Base-by-base conservation (phyloP, 2,113 vertebrate species). In the Climacteris rufus region DNA sequence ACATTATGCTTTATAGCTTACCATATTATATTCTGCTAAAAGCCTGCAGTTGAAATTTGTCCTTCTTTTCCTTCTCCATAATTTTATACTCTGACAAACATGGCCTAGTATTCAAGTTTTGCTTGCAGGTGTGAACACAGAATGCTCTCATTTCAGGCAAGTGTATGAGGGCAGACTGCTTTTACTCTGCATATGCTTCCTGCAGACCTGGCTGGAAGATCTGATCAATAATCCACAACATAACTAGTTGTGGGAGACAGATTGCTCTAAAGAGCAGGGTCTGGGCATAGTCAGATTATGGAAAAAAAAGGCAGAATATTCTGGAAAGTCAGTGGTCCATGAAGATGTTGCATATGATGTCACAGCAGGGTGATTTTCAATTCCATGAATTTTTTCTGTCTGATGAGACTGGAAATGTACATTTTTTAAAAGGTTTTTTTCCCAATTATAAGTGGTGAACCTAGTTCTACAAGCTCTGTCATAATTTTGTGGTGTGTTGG, bases 221-320 rank as follows among this genome's bases (percentile, higher is more conserved):
- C 5, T 81, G 13, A 49, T 37, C 24, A 63, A 24, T 11, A 63
- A 3, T 16, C 12, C 19, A 49, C 15, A 69, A 3, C 0, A 1
- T 59, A 72, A 77, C 49, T 49, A 28, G 3, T 3, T 74, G 15
- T 3, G 2, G 6, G 25, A 22, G 12, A 44, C 14, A 76, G 14
- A 21, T 17, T 20, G 0, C 4, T 63, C 42, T 80, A 19, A 87
- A 54, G 15, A n/a, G 8, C 35, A 44, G 9, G 15, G 33, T 28
- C 30, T 60, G 60, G n/a, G 7, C 7, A 9, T 35, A 65, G 25
- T 40, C 22, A 78, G 9, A 12, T 13, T 85, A 20, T 25, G 40
- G 77, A 61, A 82, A 74, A 15, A 68, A 72, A 35, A 18, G 11
- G n/a, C n/a, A 74, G 17, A 75, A 56, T 52, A 30, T 74, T 81